Conservation (phyloP, 2,888 invertebrate species). For the Tenthredo mesomela region DNA sequence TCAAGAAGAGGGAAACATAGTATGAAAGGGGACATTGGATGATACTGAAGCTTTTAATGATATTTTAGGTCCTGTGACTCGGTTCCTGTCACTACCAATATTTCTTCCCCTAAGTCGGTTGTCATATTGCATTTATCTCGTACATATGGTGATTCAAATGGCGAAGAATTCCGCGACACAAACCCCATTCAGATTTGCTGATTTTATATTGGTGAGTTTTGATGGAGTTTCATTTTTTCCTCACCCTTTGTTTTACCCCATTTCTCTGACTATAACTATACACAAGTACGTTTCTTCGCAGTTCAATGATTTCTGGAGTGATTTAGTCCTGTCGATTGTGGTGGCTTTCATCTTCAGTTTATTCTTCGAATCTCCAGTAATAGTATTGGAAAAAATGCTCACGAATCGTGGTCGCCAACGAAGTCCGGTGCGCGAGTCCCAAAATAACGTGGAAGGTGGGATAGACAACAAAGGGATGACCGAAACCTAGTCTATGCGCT, state of each 20-base stretch:
- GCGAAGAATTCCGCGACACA: slow-evolving; percentile 52
- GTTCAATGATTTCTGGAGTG: slow-evolving; percentile 52
- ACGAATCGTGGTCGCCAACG: neutral
- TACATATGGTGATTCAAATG: slow-evolving; percentile 60
- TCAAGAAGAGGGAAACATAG: neutral
- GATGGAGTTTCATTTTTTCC: neutral
- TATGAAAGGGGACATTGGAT: neutral
- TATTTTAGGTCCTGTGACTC: slow-evolving; percentile 60
- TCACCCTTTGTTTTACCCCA: neutral
- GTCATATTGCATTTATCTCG: slow-evolving; percentile 64
- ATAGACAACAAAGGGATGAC: neutral
- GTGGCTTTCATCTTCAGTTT: slow-evolving; percentile 55
- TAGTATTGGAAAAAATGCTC: slow-evolving; percentile 56
- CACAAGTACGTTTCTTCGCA: slow-evolving; percentile 15
- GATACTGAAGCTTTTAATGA: neutral
- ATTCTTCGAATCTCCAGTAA: slow-evolving; percentile 57
- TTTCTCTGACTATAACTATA: neutral
- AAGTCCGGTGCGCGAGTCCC: neutral
- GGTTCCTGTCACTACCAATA: slow-evolving; percentile 60
- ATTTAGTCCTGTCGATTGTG: slow-evolving; percentile 49
- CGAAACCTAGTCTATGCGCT: neutral
- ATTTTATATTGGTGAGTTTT: slow-evolving; percentile 47
- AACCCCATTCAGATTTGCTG: slow-evolving; percentile 55
- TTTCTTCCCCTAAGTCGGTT: slow-evolving; percentile 64
- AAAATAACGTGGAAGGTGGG: neutral